Evolutionary conservation across 1,140 invertebrate genomes (phyloP), one percentile per base, ranked within the genome.

Genomic region (Zaprionus inermis): DNA sequence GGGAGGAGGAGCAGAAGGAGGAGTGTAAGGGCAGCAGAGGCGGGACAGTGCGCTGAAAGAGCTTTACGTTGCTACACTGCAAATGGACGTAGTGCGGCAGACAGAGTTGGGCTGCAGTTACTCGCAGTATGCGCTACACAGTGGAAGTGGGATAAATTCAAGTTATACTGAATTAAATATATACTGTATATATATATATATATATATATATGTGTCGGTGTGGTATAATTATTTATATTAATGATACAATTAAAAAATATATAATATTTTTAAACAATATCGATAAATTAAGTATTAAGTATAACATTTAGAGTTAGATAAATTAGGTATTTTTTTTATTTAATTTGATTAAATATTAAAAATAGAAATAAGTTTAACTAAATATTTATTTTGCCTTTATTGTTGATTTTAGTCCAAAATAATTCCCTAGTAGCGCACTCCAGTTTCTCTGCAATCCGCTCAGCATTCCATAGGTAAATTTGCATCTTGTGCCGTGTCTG

Each of bases 381-480:
- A 38, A 14, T 14, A 5, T 38, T 1, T 14, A 28, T 30, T 57
- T n/a, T 7, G 10, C 14, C 22, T n/a, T n/a, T n/a, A n/a, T n/a
- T n/a, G n/a, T n/a, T n/a, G n/a, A n/a, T n/a, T n/a, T n/a, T n/a
- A n/a, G n/a, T n/a, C n/a, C n/a, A n/a, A n/a, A n/a, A n/a, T n/a
- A n/a, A n/a, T n/a, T n/a, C 12, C 3, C 12, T 34, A 1, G 51
- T 60, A 86, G 82, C 49, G 72, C 65, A 74, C 60, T 59, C 14
- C 4, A 12, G 32, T 32, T 72, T 64, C 72, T 22, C 20, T 36
- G 58, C 56, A 34, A 72, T 67, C 65, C 55, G 68, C 52, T 73
- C 67, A 52, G 73, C 84, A 89, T 84, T 89, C 84, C 84, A 89
- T 89, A 84, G 84, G 59, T 84, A 89, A 89, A 89, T 89, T 88